Evolutionary conservation across 2,113 vertebrate genomes (phyloP).

Genomic region (Trichomycterus rosablanca): DNA sequence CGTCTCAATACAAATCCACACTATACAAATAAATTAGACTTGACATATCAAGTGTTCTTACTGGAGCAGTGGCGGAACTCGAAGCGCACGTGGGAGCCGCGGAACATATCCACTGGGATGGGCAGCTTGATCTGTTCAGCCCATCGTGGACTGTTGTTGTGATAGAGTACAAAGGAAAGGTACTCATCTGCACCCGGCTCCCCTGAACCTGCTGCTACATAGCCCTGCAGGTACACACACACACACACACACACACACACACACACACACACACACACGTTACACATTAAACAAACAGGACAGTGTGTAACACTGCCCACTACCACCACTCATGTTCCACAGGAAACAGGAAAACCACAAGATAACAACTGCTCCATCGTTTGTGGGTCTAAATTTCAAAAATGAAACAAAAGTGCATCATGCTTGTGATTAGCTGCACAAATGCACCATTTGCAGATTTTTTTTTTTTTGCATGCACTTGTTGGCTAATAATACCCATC

Average conservation of each 20-base stretch:
- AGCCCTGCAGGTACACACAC: conserved; percentile 54
- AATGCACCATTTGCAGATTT: not conserved
- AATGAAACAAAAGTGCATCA: not conserved
- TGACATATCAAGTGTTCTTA: conserved; percentile 69
- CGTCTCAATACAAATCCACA: no score
- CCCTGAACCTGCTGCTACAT: conserved; percentile 77
- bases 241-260: not conserved
- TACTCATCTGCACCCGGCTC: conserved; percentile 85
- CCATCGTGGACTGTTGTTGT: conserved; percentile 98
- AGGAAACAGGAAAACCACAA: conserved; percentile 38
- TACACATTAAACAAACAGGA: no score
- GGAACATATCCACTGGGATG: conserved; percentile 93
- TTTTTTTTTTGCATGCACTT: no score
- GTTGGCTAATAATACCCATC: no score
- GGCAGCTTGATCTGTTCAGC: conserved; percentile 93
- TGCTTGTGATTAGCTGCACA: not conserved
- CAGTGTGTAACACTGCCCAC: not conserved
- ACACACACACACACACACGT: no score
- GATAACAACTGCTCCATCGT: no score
- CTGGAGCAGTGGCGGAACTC: conserved; percentile 98
- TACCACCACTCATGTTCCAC: no score
- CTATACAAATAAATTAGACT: no score
- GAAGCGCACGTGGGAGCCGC: conserved; percentile 91
- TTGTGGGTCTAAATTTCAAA: no score
- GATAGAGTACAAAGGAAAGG: conserved; percentile 95